phyloP scores from a whole-genome alignment of 2,113 vertebrate genomes.

The Neotoma lepida region DNA sequence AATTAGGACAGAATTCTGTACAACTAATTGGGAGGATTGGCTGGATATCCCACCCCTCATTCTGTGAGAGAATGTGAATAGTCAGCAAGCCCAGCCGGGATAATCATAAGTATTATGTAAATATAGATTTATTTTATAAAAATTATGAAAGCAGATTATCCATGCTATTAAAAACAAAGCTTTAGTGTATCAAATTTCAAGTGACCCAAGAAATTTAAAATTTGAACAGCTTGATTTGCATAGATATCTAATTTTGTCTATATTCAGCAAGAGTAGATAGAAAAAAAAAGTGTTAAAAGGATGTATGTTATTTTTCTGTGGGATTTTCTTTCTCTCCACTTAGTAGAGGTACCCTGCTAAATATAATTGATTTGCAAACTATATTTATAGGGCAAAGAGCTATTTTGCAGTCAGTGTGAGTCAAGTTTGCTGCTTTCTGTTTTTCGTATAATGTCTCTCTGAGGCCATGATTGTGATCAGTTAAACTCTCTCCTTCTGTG shows the following conservation, averaged over 20 bases:
- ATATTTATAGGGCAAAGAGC: not conserved
- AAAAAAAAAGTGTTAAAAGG: slow-evolving; percentile 10
- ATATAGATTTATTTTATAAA: slow-evolving; percentile 46
- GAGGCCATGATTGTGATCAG: not conserved
- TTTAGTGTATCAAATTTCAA: not conserved
- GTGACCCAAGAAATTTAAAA: not conserved
- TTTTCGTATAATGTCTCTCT: not conserved
- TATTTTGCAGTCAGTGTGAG: not conserved
- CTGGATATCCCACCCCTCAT: not conserved
- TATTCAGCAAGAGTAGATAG: not conserved
- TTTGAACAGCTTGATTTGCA: slow-evolving; percentile 15
- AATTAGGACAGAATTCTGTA: not conserved
- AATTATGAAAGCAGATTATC: not conserved
- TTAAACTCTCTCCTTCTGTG: not conserved
- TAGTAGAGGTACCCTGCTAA: not conserved
- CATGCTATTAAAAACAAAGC: slow-evolving; percentile 35
- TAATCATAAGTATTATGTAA: slow-evolving; percentile 26
- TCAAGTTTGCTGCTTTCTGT: not conserved
- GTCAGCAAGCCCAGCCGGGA: not conserved
- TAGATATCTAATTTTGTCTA: slow-evolving; percentile 30
- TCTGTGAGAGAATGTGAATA: not conserved
- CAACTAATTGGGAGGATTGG: not conserved
- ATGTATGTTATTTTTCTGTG: not conserved
- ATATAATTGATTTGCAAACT: not conserved
- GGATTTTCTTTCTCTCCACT: not conserved